These are phyloP conservation scores for Thrips palmi DNA, from an alignment of 1,140 invertebrate genomes.

Conservation along the genomic window DNA sequence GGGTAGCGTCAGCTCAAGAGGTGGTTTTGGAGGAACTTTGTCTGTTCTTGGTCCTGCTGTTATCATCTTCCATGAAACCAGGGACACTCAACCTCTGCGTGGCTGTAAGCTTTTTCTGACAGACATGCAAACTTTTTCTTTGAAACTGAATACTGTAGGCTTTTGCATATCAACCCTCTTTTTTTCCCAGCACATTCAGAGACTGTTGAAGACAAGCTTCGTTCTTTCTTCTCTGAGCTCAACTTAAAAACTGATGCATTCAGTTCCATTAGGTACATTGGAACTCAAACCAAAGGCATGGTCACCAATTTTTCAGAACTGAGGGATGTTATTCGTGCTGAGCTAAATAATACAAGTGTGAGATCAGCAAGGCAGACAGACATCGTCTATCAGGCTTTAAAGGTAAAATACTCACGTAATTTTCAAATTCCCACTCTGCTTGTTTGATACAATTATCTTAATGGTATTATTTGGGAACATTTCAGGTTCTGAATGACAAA, in stretches of 20 bases:
- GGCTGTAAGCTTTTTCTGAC: constrained; percentile 19
- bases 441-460: neutral
- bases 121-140: neutral
- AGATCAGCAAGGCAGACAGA: constrained; percentile 42
- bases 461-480: neutral
- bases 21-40: constrained; percentile 26
- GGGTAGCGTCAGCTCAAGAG: constrained; percentile 31
- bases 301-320: constrained; percentile 36
- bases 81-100: constrained; percentile 41
- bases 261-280: constrained; percentile 52
- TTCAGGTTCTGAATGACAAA: constrained; percentile 51
- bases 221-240: constrained; percentile 38
- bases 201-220: constrained; percentile 45
- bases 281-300: constrained; percentile 31
- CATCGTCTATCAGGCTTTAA: constrained; percentile 45
- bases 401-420: constrained; percentile 27
- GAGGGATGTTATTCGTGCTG: constrained; percentile 27
- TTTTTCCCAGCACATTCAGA: constrained; percentile 28
- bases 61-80: constrained; percentile 67
- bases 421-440: neutral
- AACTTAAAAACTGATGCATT: constrained; percentile 48
- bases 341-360: constrained; percentile 46
- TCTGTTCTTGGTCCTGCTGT: constrained; percentile 50
- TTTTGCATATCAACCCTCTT: neutral
- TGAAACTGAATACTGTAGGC: neutral